Evolutionary conservation across 2,797 vertebrate species (phyloP), one percentile per base, ranked within the genome.

Genomic region (Huso huso): DNA sequence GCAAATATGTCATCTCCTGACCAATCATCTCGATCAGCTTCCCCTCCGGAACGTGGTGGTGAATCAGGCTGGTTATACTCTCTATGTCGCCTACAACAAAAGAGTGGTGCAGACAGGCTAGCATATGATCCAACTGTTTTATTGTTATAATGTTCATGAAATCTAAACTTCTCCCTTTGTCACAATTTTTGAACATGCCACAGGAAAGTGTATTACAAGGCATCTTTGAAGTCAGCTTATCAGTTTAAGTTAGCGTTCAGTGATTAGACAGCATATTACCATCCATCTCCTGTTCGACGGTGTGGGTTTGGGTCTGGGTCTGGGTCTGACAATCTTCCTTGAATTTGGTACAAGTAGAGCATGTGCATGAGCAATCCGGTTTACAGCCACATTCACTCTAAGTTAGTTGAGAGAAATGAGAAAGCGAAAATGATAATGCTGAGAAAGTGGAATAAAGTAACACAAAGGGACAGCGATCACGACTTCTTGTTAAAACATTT

Each of bases 1-100:
- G 86, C 76, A 97, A 87, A 68, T 89, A 99, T 70, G 92, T 86
- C 23, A 99, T 77, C 77, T 98, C 96, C 63, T 97, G 94, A 50
- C 94, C 94, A 10, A 97, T 90, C 67, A 80, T 91, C 84, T 98
- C 93, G 8, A 97, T 89, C 73, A 96, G 82, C 64, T 88, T 88
- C 15, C 94, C 95, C 82, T 96, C 87, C 1, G 95, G 92, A 52
- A 96, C 84, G 1, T 97, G 95, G 74, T 95, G 93, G 58, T 81
- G 80, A 72, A 98, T 82, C 73, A 96, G 71, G 63, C 87, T 88
- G 6, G 79, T 87, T 74, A 98, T 84, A 49, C 83, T 83, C 12
- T 87, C 86, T 68, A 94, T 72, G 74, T 95, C 81, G 50, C 95
- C 95, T 97, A 78, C 49, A 51, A 61, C 48, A 51, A 50, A 57